Base-by-base conservation (phyloP, 2,113 vertebrate genomes). In the Scopus umbretta region DNA sequence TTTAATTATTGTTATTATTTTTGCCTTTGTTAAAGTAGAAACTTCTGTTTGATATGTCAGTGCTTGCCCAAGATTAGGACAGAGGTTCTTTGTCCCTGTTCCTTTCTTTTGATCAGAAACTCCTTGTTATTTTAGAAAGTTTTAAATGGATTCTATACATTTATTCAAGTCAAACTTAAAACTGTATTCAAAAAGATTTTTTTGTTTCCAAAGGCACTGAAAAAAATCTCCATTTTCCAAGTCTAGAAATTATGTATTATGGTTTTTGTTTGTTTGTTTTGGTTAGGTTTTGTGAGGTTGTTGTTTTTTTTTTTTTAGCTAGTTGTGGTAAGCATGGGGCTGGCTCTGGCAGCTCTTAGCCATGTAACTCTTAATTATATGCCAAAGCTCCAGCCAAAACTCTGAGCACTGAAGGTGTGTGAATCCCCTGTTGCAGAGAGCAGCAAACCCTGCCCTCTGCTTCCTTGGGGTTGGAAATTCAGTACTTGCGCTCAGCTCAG, bases 241-340 rank as follows among this genome's bases (percentile, higher is more conserved):
- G 25, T 8, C 25, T 50, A 56, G 11, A 82, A 88, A 63, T 26
- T 26, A n/a, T n/a, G n/a, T n/a, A n/a, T n/a, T n/a, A n/a, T n/a
- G n/a, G n/a, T n/a, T n/a, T n/a, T n/a, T n/a, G n/a, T n/a, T n/a
- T n/a, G n/a, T n/a, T n/a, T n/a, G n/a, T n/a, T n/a, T n/a, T n/a
- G n/a, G n/a, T n/a, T n/a, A n/a, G n/a, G n/a, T n/a, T n/a, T n/a
- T n/a, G n/a, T n/a, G n/a, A n/a, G n/a, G n/a, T n/a, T n/a, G n/a
- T n/a, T n/a, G n/a, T n/a, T 15, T 27, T 25, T 23, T 67, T 10
- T 45, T 7, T 10, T 15, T 3, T 25, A 74, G 36, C 29, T 27
- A 26, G 13, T 8, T 34, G 4, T 29, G 19, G 8, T 70, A 63
- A 74, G 27, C 21, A 9, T 0, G 1, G 6, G 12, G n/a, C 56